Conservation (phyloP, 2,797 vertebrate genomes). For the Halcyon leucocephala region DNA sequence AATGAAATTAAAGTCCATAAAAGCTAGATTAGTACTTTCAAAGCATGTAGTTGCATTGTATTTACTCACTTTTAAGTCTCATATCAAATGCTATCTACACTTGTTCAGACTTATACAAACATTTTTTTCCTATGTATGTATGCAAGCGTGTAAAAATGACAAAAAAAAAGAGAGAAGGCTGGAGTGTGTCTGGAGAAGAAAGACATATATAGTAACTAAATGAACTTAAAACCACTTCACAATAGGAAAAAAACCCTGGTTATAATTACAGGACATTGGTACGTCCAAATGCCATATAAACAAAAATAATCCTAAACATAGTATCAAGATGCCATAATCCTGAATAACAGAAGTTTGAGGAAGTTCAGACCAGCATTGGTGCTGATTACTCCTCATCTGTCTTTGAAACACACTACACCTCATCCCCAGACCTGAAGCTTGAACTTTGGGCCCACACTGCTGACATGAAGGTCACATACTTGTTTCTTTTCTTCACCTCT, state of each 20-base stretch:
- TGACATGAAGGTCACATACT: accelerated
- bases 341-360: background rate
- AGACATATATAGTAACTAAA: background rate
- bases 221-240: background rate
- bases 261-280: background rate
- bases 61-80: constrained; percentile 33
- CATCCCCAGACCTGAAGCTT: background rate
- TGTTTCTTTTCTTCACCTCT: background rate
- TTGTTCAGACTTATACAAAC: background rate
- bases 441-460: background rate
- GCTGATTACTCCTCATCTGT: background rate
- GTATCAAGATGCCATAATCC: background rate
- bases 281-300: background rate
- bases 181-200: background rate
- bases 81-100: constrained; percentile 28
- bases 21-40: constrained; percentile 31
- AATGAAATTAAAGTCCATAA: constrained; percentile 46
- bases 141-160: background rate
- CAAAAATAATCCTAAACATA: background rate
- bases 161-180: background rate
- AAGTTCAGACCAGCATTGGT: background rate
- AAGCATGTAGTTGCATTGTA: background rate
- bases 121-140: background rate
- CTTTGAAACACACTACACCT: background rate
- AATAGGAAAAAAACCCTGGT: background rate